Evolutionary conservation across 2,888 invertebrate genomes (phyloP), one percentile per base, ranked within the genome.

Genomic region (Synanthedon vespiformis): DNA sequence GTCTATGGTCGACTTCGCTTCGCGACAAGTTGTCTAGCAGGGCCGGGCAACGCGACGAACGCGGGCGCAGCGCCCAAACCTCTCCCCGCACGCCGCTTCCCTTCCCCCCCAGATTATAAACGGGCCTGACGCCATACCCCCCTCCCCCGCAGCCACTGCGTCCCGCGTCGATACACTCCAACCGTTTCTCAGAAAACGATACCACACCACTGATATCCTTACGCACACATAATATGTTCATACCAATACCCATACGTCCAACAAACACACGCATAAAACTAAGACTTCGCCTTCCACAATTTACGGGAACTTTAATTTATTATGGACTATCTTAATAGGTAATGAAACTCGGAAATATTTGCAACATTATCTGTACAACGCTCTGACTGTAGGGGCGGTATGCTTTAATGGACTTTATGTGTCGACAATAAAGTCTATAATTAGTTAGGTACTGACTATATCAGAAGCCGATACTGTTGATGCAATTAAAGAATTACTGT

Each of bases 11-110:
- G 34, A 10, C 34, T 34, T 67, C 70, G 71, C 68, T 65, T 75
- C 81, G 84, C 85, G 86, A 84, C 86, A 80, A 82, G 75, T 85
- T 85, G 87, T 87, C 87, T 87, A 81, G 83, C 77, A 70, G 71
- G 76, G 74, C 73, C 68, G 70, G 34, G 72, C 70, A 34, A 34
- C 34, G 34, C 34, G 34, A 10, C 34, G 34, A 34, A 34, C 34
- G 14, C 44, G 44, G 40, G 50, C 41, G 51, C 51, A 44, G 50
- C 47, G 50, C 50, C 50, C 47, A 40, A 12, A 12, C 14, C 48
- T 22, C 22, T 2, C 18, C 44, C 48, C 18, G 18, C 10, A 22
- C 48, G 50, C 41, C 53, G 50, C 55, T 54, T 49, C 52, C 50
- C 53, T 54, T 49, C 52, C 50, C 53, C 56, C 56, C 55, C 54